Conservation (phyloP, 1,140 invertebrate species). For the Condylostylus longicornis region DNA sequence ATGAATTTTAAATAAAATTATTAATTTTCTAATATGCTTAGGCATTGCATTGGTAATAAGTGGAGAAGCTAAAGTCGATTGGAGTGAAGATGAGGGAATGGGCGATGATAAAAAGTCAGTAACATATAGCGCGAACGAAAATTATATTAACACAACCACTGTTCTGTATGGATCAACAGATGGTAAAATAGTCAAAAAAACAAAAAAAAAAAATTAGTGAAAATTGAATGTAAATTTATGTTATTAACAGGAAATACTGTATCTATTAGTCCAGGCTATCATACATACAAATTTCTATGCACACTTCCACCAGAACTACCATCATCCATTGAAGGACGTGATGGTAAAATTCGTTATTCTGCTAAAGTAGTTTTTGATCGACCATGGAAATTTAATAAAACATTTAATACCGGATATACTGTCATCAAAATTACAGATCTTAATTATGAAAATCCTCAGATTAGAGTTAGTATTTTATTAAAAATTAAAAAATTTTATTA, state of each 20-base stretch:
- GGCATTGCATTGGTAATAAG: too few relatives aligned
- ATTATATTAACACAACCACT: constrained; percentile 2
- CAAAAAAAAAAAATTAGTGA: too few relatives aligned
- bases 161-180: background rate
- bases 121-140: background rate
- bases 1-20: too few relatives aligned
- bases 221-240: too few relatives aligned
- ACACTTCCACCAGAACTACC: constrained; percentile 41
- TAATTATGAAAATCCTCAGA: constrained; percentile 38
- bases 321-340: constrained; percentile 55
- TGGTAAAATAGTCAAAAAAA: too few relatives aligned
- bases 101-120: background rate
- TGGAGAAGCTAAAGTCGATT: too few relatives aligned
- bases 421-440: constrained; percentile 56
- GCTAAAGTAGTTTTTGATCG: constrained; percentile 49
- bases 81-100: too few relatives aligned
- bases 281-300: constrained; percentile 42
- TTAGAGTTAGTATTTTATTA: constrained; percentile 14
- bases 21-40: too few relatives aligned
- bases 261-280: constrained; percentile 37
- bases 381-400: constrained; percentile 61
- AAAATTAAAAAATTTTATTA: too few relatives aligned
- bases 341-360: constrained; percentile 52
- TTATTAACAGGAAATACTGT: constrained; percentile 32
- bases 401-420: constrained; percentile 52